A percentile compares a stretch with the other conserved stretches of the same genome.
phyloP scores from a whole-genome alignment of 2,113 vertebrate species.

The Tichodroma muraria region DNA sequence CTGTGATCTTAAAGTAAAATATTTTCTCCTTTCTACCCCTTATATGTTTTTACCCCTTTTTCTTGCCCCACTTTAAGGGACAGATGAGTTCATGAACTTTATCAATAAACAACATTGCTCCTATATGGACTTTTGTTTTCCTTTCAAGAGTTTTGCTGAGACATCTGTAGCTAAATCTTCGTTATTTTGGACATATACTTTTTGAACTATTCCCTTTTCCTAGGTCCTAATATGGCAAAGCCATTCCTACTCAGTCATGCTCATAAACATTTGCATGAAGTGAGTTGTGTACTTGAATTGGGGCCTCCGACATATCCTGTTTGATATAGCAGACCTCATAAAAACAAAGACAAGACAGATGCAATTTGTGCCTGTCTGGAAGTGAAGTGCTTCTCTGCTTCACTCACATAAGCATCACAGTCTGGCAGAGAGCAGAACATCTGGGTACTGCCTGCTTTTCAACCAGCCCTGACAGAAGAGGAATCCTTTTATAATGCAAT shows the following conservation, averaged over 20 bases:
- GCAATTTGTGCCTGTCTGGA: not conserved
- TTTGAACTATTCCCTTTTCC: not conserved
- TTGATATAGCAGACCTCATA: conserved; percentile 21
- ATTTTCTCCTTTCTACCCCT: not conserved
- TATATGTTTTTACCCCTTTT: not conserved
- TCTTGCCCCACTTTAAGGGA: not conserved
- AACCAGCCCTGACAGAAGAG: not conserved
- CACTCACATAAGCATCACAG: not conserved
- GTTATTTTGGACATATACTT: not conserved
- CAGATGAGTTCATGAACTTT: conserved; percentile 29
- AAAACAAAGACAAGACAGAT: conserved; percentile 25
- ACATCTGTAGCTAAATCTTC: conserved; percentile 15
- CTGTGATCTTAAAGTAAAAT: not conserved
- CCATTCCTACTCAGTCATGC: not conserved
- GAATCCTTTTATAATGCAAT: not conserved
- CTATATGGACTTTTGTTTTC: conserved; percentile 15
- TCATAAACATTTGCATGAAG: conserved; percentile 52
- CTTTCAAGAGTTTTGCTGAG: conserved; percentile 11
- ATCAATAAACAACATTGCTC: not conserved
- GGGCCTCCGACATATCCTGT: conserved; percentile 39
- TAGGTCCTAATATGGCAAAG: conserved; percentile 23
- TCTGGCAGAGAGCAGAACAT: not conserved
- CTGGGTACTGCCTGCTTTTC: not conserved
- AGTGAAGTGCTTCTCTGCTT: not conserved
- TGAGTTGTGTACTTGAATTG: conserved; percentile 23